Evolutionary conservation across 1,140 invertebrate genomes (phyloP), one percentile per base, ranked within the genome.

Genomic region (Pseudomyrmex concolor): DNA sequence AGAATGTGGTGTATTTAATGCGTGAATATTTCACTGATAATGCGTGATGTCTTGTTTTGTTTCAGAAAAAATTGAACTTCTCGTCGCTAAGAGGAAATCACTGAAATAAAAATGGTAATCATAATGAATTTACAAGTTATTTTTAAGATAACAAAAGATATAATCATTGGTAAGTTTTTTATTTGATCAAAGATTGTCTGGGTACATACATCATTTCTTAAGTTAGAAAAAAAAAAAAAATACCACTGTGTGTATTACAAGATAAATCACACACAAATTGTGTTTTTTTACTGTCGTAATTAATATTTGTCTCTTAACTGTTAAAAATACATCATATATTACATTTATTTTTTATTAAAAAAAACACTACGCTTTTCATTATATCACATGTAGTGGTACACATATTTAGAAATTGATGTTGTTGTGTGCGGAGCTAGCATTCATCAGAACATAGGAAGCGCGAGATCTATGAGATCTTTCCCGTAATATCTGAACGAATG

Each of bases 391-490:
- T 25, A 25, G 8, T 15, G 17, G 15, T 43, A 43, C 51, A 15
- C 12, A 15, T 25, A 43, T 73, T 19, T 7, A 5, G 10, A 60
- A 59, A 62, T 59, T 62, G 15, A 15, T 62, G 19, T 66, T 50
- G 50, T 4, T 25, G 9, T 12, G 13, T 4, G 2, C 19, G 13
- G 8, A 1, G 34, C 3, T 1, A 34, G 12, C 34, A 54, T 25
- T 59, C 50, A 81, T 85, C 91, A 94, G 55, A 92, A 90, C 17
- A 97, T 95, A 13, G 97, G 96, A 93, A 96, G 97, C 72, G 96
- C 97, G 91, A 96, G 97, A 86, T 97, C 97, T 83, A 98, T 97
- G 66, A 97, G 94, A 89, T 96, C 96, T 92, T 96, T 97, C 80
- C 96, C 96, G 22, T 95, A 94, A 90, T 97, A 97, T 70, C 95